Conservation (phyloP, 2,113 vertebrate species). For the Orcinus orca region DNA sequence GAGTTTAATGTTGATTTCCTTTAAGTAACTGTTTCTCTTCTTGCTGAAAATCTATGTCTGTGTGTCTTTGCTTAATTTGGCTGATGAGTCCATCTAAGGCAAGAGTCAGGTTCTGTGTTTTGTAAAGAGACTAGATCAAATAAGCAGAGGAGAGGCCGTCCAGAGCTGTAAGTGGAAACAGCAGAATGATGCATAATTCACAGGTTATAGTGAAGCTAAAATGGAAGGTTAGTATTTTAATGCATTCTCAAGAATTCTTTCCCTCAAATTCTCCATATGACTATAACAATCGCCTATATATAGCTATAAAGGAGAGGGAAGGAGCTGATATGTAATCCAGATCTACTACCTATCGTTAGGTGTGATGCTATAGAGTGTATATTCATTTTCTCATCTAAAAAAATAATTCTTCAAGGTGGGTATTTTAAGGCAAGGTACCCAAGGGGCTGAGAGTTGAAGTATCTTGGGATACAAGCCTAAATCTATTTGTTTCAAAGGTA, state of each 20-base stretch:
- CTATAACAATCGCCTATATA: neutral
- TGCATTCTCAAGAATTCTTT: slow-evolving; percentile 37
- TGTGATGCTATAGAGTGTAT: neutral
- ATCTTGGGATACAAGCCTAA: neutral
- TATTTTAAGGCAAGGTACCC: neutral
- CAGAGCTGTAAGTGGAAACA: slow-evolving; percentile 7
- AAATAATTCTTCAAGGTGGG: neutral
- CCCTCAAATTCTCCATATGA: neutral
- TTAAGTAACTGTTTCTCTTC: slow-evolving; percentile 24
- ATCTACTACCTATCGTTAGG: neutral
- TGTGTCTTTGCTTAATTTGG: slow-evolving; percentile 7
- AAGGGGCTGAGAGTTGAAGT: neutral
- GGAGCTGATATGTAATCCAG: neutral
- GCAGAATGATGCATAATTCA: slow-evolving; percentile 28
- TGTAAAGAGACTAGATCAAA: slow-evolving; percentile 49
- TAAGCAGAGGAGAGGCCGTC: neutral
- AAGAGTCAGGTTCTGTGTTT: slow-evolving; percentile 33
- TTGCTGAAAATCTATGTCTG: neutral
- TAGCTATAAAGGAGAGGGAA: neutral
- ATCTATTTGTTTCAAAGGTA: neutral
- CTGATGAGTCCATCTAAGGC: neutral
- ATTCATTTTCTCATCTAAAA: neutral
- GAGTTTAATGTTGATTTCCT: slow-evolving; percentile 47
- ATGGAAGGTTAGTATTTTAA: slow-evolving; percentile 49
- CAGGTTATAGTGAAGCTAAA: slow-evolving; percentile 33